Evolutionary conservation across 2,888 invertebrate species (phyloP), one percentile per base, ranked within the genome.

Genomic region (Mesopsocus fuscifrons): DNA sequence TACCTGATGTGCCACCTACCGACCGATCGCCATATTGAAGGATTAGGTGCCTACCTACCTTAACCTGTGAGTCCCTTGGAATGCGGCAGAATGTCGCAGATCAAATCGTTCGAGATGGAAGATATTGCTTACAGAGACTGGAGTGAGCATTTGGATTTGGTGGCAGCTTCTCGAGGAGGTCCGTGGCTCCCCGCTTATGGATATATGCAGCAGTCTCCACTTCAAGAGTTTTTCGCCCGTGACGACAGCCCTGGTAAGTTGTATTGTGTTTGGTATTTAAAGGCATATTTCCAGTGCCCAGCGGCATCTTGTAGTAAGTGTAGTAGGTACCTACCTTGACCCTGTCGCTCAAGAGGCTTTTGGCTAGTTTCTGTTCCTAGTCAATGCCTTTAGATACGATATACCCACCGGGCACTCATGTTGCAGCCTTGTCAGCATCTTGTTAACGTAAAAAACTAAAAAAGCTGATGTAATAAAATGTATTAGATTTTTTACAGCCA

Each of bases 101-200:
- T 38, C 5, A 38, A 38, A 11, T 38, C 38, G 8, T 38, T 17
- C 21, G 50, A 51, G 45, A 58, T 71, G 67, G 74, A 73, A 60
- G 74, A 75, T 59, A 67, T 74, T 57, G 70, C 71, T 54, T 72
- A 65, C 54, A 59, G 71, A 60, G 70, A 70, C 57, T 75, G 75
- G 75, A 72, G 74, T 44, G 72, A 71, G 55, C 72, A 71, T 46
- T 50, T 21, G 35, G 46, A 48, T 41, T 44, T 50, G 16, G 50
- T 56, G 55, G 57, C 44, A 52, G 58, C 65, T 49, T 58, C 65
- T 54, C 75, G 76, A 53, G 72, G 74, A 56, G 75, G 76, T 66
- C 74, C 78, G 55, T 80, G 80, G 80, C 68, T 78, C 62, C 80
- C 79, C 52, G 79, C 79, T 53, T 80, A 80, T 58, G 79, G 80